phyloP scores from a whole-genome alignment of 2,888 invertebrate species.

The Tipula helvola region DNA sequence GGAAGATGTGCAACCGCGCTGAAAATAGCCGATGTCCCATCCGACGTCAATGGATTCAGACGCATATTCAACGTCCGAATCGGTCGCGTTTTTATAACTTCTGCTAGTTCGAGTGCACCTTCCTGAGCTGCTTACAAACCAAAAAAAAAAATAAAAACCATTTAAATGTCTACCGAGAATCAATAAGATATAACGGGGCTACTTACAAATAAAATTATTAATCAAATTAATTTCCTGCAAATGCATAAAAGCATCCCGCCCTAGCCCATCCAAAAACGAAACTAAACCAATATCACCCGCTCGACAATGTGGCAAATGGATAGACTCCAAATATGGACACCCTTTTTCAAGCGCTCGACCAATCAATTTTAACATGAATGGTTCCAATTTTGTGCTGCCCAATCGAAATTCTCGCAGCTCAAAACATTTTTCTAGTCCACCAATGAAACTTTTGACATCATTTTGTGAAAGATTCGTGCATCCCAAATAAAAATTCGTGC shows the following conservation, averaged over 20 bases:
- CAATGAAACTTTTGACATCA: constrained; percentile 26
- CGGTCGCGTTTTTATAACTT: constrained; percentile 23
- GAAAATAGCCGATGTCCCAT: constrained; percentile 31
- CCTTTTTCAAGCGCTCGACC: constrained; percentile 31
- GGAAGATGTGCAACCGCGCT: constrained; percentile 24
- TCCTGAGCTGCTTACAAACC: constrained; percentile 24
- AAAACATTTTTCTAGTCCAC: constrained; percentile 30
- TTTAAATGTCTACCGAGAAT: background rate
- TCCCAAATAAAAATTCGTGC: constrained; percentile 30
- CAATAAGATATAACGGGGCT: background rate
- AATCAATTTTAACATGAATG: constrained; percentile 27
- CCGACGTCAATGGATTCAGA: constrained; percentile 33
- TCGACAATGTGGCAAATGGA: constrained; percentile 28
- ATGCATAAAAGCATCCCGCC: constrained; percentile 27
- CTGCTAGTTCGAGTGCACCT: constrained; percentile 28
- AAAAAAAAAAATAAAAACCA: background rate
- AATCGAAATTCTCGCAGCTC: constrained; percentile 31
- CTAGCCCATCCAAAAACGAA: constrained; percentile 26
- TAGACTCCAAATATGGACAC: constrained; percentile 26
- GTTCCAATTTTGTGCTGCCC: constrained; percentile 30
- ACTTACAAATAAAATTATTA: constrained; percentile 31
- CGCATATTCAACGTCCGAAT: constrained; percentile 26
- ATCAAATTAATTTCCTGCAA: constrained; percentile 27
- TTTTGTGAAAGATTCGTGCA: constrained; percentile 30
- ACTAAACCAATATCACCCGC: constrained; percentile 31